Conservation (phyloP, 2,797 vertebrate genomes). For the Sebastes glaucus region DNA sequence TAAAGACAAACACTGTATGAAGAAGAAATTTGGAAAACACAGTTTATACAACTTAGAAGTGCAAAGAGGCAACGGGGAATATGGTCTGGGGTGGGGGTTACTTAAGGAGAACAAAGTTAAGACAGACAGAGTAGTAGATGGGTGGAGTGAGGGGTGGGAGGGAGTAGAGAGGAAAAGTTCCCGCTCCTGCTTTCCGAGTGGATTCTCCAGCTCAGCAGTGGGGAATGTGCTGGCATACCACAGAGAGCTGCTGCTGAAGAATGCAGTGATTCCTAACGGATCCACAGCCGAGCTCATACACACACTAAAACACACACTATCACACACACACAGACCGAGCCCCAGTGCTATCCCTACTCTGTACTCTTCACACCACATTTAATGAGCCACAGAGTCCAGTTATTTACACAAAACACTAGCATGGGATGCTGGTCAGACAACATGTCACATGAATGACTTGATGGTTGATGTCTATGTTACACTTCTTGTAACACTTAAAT, state of each 20-base stretch:
- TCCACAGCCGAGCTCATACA: constrained; percentile 10
- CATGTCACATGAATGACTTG: not conserved
- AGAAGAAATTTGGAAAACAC: constrained; percentile 51
- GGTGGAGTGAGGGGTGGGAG: constrained; percentile 45
- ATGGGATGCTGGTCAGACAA: not conserved
- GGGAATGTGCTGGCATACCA: constrained; percentile 93
- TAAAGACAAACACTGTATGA: constrained; percentile 35
- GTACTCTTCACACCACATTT: not conserved
- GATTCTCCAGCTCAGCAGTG: constrained; percentile 89
- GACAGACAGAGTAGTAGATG: constrained; percentile 37
- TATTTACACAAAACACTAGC: constrained; percentile 17
- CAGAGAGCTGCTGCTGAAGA: constrained; percentile 86
- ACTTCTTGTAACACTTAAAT: not conserved
- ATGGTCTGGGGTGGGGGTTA: constrained; percentile 11
- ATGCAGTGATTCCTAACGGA: constrained; percentile 86
- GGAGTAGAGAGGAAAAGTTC: constrained; percentile 67
- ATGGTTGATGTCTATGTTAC: not conserved
- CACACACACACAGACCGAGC: constrained; percentile 16
- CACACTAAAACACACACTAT: not conserved
- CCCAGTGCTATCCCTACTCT: not conserved
- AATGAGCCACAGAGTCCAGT: not conserved
- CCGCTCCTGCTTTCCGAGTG: constrained; percentile 73
- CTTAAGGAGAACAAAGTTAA: constrained; percentile 33
- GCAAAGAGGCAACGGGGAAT: not conserved
- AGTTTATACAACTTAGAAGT: constrained; percentile 19